These are phyloP conservation scores for Agrotis ipsilon DNA, from an alignment of 2,888 invertebrate species.

Conservation along the genomic window DNA sequence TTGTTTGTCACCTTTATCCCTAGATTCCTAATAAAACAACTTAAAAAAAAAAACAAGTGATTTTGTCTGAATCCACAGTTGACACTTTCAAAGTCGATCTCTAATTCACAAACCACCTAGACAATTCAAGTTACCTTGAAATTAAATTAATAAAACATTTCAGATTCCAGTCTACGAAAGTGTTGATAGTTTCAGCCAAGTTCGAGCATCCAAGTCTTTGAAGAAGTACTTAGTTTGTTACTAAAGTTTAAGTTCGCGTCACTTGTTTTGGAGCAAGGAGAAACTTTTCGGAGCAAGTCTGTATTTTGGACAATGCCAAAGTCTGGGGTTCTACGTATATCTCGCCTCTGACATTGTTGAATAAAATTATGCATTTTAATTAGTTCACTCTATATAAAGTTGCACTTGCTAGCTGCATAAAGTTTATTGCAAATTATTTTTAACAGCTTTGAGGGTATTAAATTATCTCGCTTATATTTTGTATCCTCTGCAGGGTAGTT, in stretches of 20 bases:
- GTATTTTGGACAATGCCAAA: conserved; percentile 1
- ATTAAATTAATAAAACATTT: conserved; percentile 40
- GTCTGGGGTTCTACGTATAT: background rate
- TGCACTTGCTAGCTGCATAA: conserved; percentile 9
- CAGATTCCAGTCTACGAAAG: conserved; percentile 31
- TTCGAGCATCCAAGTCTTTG: conserved; percentile 45
- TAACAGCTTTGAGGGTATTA: conserved; percentile 1
- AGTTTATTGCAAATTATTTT: conserved; percentile 16
- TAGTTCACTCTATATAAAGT: background rate
- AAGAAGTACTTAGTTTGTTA: conserved; percentile 20
- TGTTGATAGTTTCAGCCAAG: conserved; percentile 39
- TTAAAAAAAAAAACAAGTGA: too few species aligned
- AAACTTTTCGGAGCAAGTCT: conserved; percentile 10
- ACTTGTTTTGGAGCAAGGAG: conserved; percentile 25
- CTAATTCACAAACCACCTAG: background rate
- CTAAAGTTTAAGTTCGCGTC: conserved; percentile 37
- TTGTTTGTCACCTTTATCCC: too few species aligned
- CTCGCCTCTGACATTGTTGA: conserved; percentile 6
- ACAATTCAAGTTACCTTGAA: conserved; percentile 19
- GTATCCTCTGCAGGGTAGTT: conserved; percentile 17
- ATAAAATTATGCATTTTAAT: conserved; percentile 40
- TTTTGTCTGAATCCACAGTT: conserved; percentile 7
- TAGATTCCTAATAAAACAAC: too few species aligned
- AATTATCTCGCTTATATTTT: conserved; percentile 1
- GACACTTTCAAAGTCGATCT: conserved; percentile 14